These are phyloP conservation scores for Cromileptes altivelis DNA, from an alignment of 2,113 vertebrate genomes.

Conservation along the genomic window DNA sequence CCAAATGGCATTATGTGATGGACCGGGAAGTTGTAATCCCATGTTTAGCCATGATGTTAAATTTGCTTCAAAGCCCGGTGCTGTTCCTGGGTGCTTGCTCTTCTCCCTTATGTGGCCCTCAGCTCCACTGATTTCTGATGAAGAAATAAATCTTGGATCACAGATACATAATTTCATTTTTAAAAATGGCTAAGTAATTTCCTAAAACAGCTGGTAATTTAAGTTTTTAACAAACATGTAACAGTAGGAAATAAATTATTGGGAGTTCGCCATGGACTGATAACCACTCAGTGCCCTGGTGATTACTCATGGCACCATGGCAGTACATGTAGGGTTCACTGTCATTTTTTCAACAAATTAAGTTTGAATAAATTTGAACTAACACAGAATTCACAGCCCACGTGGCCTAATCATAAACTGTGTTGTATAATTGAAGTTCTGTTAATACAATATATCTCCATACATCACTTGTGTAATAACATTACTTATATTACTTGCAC, in stretches of 20 bases:
- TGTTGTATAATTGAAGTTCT: not conserved
- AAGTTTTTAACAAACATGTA: not conserved
- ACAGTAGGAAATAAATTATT: not conserved
- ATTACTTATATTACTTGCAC: not conserved
- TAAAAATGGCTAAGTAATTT: no score
- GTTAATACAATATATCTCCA: not conserved
- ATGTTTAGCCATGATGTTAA: no score
- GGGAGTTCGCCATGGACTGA: not conserved
- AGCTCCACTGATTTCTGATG: not conserved
- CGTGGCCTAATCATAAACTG: not conserved
- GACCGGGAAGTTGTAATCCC: no score
- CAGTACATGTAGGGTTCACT: no score
- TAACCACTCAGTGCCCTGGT: not conserved
- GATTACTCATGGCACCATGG: not conserved
- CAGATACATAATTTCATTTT: no score
- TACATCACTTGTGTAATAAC: not conserved
- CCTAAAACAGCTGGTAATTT: not conserved
- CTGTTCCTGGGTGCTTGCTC: no score
- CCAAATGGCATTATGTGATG: no score
- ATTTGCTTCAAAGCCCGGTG: no score
- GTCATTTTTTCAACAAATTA: no score
- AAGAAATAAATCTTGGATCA: not conserved
- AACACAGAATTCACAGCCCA: not conserved
- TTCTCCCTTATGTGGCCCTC: not conserved
- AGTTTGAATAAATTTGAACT: no score